phyloP scores from a whole-genome alignment of 2,113 vertebrate genomes.

The Ictalurus punctatus region DNA sequence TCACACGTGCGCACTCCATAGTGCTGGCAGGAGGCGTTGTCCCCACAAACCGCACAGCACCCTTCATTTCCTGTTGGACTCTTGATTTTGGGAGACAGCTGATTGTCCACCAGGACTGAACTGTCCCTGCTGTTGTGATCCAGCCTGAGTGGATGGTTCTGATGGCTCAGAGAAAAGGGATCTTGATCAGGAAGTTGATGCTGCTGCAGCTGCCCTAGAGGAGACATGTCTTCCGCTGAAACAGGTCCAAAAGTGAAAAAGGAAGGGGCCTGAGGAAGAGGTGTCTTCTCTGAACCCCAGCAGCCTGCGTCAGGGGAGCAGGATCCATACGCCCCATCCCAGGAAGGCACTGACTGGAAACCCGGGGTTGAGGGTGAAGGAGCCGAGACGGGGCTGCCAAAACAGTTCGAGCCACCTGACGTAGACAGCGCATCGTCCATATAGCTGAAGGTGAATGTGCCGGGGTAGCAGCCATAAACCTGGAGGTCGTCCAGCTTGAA shows the following conservation, averaged over 20 bases:
- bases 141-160: constrained; percentile 66
- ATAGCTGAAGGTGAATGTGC: constrained; percentile 74
- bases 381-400: constrained; percentile 82
- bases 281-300: constrained; percentile 75
- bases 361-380: constrained; percentile 83
- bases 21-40: constrained; percentile 95
- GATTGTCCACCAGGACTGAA: constrained; percentile 66
- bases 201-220: constrained; percentile 68
- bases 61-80: constrained; percentile 79
- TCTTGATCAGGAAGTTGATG: constrained; percentile 73
- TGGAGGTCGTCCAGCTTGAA: constrained; percentile 90
- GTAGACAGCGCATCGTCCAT: constrained; percentile 84
- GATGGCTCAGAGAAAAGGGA: constrained; percentile 70
- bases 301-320: constrained; percentile 82
- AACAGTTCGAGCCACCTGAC: constrained; percentile 84
- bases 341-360: constrained; percentile 79
- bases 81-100: constrained; percentile 76
- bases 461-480: constrained; percentile 90
- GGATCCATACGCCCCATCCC: constrained; percentile 84
- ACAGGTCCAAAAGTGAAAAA: constrained; percentile 80
- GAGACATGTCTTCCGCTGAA: constrained; percentile 66
- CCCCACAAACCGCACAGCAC: constrained; percentile 91
- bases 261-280: constrained; percentile 66
- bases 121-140: constrained; percentile 71
- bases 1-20: constrained; percentile 96